phyloP scores from a whole-genome alignment of 2,888 invertebrate genomes.

The Drosophila paramelanica region DNA sequence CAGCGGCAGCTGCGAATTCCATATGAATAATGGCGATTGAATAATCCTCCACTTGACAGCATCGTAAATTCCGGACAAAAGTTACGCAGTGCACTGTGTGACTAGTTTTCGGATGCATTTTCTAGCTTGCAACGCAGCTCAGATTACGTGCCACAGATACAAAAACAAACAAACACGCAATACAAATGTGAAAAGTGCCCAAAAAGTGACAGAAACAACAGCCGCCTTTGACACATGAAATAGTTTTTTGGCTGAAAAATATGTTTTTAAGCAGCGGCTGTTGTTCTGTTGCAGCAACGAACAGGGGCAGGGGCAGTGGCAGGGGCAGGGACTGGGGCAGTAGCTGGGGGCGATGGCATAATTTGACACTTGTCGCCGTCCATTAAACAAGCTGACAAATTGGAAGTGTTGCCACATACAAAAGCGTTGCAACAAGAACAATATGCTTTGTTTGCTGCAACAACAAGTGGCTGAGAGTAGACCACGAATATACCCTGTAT shows the following conservation, averaged over 20 bases:
- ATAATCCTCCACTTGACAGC: slow-evolving; percentile 55
- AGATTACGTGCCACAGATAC: slow-evolving; percentile 35
- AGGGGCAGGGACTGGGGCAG: too few relatives aligned
- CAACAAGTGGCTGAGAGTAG: neutral
- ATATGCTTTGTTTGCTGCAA: slow-evolving; percentile 7
- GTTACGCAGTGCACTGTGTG: too few relatives aligned
- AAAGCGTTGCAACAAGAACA: neutral
- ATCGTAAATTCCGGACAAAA: slow-evolving; percentile 19
- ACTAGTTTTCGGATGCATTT: slow-evolving; percentile 37
- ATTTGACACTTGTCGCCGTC: slow-evolving; percentile 66
- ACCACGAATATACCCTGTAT: slow-evolving; percentile 14
- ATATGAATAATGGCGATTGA: slow-evolving; percentile 56
- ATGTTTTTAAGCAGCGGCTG: slow-evolving; percentile 35
- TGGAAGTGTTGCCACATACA: slow-evolving; percentile 35
- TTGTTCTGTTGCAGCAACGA: slow-evolving; percentile 15
- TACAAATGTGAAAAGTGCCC: slow-evolving; percentile 38
- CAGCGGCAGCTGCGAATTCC: slow-evolving; percentile 56
- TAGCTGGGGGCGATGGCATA: slow-evolving; percentile 6
- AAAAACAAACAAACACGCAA: slow-evolving; percentile 3
- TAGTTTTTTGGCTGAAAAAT: slow-evolving; percentile 44
- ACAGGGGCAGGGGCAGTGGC: neutral
- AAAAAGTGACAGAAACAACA: slow-evolving; percentile 41
- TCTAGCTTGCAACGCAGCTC: slow-evolving; percentile 32
- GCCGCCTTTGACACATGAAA: slow-evolving; percentile 61
- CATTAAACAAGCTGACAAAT: slow-evolving; percentile 66